Conservation (phyloP, 2,113 vertebrate genomes). For the Thunnus thynnus region DNA sequence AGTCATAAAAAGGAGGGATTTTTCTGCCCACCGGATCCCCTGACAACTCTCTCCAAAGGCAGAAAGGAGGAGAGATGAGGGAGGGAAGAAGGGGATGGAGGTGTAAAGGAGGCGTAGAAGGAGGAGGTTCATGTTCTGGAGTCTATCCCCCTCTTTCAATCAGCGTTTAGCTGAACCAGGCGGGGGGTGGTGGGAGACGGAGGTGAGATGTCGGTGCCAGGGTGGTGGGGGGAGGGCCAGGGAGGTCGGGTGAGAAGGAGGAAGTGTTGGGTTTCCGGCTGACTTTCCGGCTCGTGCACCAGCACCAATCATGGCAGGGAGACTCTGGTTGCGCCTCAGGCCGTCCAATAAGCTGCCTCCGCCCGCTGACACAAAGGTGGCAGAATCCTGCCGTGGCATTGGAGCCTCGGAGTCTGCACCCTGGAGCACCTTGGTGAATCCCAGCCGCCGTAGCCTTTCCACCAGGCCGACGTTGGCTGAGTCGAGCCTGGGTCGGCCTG, state of each 20-base stretch:
- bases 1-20: constrained; percentile 43
- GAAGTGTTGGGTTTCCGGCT: constrained; percentile 62
- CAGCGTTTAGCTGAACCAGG: constrained; percentile 68
- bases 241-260: constrained; percentile 77
- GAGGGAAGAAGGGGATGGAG: not conserved
- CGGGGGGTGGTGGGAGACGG: constrained; percentile 50
- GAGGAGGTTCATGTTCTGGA: not conserved
- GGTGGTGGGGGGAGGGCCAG: constrained; percentile 77
- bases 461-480: constrained; percentile 86
- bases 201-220: constrained; percentile 74
- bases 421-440: constrained; percentile 89
- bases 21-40: constrained; percentile 20
- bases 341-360: constrained; percentile 90
- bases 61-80: constrained; percentile 30
- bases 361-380: constrained; percentile 89
- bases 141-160: not conserved
- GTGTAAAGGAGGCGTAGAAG: not conserved
- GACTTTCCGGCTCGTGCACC: constrained; percentile 83
- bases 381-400: constrained; percentile 81
- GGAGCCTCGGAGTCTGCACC: constrained; percentile 70
- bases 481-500: constrained; percentile 48
- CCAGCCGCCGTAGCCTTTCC: constrained; percentile 91
- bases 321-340: constrained; percentile 94
- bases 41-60: constrained; percentile 32
- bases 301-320: constrained; percentile 91